A percentile compares a stretch with the other conserved stretches of the same genome.
Evolutionary conservation across 2,888 invertebrate species (phyloP).

Genomic region (Bombylius major): DNA sequence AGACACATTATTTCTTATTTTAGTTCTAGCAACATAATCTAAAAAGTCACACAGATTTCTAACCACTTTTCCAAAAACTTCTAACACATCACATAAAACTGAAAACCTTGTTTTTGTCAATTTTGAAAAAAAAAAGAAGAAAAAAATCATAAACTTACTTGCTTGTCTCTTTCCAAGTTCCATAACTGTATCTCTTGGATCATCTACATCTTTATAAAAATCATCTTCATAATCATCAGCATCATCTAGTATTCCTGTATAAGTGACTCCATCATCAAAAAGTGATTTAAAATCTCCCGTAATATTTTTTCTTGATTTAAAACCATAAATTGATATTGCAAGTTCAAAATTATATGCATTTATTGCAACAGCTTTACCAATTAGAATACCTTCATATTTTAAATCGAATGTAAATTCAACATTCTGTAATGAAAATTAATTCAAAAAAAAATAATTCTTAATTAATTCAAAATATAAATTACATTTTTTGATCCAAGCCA

Average conservation of each 20-base stretch:
- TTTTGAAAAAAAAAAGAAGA: too few species aligned
- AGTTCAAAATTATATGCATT: constrained; percentile 20
- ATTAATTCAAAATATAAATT: constrained; percentile 13
- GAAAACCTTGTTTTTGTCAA: too few species aligned
- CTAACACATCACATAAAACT: too few species aligned
- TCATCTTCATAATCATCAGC: constrained; percentile 10
- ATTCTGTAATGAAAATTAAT: constrained; percentile 20
- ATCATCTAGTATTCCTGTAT: constrained; percentile 6
- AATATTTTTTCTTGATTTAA: constrained; percentile 17
- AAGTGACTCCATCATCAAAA: constrained; percentile 17
- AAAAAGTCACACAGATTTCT: too few species aligned
- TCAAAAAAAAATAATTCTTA: not conserved
- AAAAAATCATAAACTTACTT: constrained; percentile 1
- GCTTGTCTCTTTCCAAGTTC: constrained; percentile 11
- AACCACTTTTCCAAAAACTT: too few species aligned
- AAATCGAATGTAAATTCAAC: constrained; percentile 22
- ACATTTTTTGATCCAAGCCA: constrained; percentile 28
- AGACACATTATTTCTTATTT: too few species aligned
- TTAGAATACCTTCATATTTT: constrained; percentile 6
- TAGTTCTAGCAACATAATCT: too few species aligned
- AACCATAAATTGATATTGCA: constrained; percentile 25
- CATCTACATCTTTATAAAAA: constrained; percentile 11
- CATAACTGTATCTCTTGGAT: constrained; percentile 8
- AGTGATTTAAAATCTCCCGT: constrained; percentile 20
- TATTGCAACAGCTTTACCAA: constrained; percentile 21